phyloP scores from a whole-genome alignment of 1,140 invertebrate genomes.

The Schmidtea mediterranea region DNA sequence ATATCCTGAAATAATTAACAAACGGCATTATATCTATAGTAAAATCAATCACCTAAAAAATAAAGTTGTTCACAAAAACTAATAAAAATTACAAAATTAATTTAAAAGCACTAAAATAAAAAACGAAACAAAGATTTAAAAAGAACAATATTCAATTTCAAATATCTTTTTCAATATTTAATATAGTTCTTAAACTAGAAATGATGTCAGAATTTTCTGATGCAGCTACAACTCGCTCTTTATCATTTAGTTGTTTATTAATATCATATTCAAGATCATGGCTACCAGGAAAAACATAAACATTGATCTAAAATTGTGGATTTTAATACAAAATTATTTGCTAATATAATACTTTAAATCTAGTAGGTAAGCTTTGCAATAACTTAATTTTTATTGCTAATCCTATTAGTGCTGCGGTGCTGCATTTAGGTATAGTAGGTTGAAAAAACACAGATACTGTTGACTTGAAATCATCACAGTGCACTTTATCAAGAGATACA shows the following conservation, averaged over 20 bases:
- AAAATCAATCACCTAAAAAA: too few relatives aligned
- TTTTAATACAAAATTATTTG: background rate
- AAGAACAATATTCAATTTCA: too few relatives aligned
- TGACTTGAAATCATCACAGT: slow-evolving; percentile 24
- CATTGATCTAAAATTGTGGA: slow-evolving; percentile 50
- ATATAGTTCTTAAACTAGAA: background rate
- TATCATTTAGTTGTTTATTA: slow-evolving; percentile 89
- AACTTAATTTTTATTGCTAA: slow-evolving; percentile 44
- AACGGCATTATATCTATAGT: too few relatives aligned
- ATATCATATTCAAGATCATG: slow-evolving; percentile 67
- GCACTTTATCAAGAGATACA: slow-evolving; percentile 52
- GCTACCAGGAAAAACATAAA: slow-evolving; percentile 63
- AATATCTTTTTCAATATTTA: too few relatives aligned
- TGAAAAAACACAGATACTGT: slow-evolving; percentile 39
- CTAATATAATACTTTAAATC: slow-evolving; percentile 26
- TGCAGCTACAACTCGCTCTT: slow-evolving; percentile 83
- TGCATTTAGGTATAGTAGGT: slow-evolving; percentile 93
- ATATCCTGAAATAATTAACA: too few relatives aligned
- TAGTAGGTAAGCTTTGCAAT: slow-evolving; percentile 48
- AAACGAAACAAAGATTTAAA: too few relatives aligned
- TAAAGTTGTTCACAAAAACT: too few relatives aligned
- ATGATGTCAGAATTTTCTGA: slow-evolving; percentile 43
- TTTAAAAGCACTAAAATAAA: too few relatives aligned
- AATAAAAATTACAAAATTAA: too few relatives aligned
- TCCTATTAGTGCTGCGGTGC: slow-evolving; percentile 88